Evolutionary conservation across 2,113 vertebrate genomes (phyloP).

Genomic region (Indicator indicator): DNA sequence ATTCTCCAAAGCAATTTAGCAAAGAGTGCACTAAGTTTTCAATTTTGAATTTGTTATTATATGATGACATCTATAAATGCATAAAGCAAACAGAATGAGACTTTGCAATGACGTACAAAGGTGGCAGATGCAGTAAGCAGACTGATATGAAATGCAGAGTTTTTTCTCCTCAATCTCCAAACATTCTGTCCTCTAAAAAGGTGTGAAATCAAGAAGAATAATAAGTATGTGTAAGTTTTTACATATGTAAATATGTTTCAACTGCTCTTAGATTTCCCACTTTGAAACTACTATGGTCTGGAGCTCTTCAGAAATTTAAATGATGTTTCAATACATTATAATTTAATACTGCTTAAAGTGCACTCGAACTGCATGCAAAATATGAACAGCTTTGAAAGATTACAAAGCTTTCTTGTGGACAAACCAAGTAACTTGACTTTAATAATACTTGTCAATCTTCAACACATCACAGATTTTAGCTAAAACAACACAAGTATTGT

Average conservation of each 20-base stretch:
- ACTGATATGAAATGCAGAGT: background rate
- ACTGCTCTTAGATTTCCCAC: background rate
- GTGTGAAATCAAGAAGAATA: background rate
- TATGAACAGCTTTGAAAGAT: background rate
- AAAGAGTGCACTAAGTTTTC: background rate
- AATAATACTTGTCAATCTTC: background rate
- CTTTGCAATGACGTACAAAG: background rate
- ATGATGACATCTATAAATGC: background rate
- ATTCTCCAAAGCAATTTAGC: background rate
- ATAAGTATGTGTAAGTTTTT: background rate
- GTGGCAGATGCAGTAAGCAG: background rate
- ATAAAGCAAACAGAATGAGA: background rate
- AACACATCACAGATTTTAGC: background rate
- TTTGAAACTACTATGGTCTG: background rate
- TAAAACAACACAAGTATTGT: background rate
- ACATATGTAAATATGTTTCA: background rate
- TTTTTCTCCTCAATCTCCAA: background rate
- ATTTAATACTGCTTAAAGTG: background rate
- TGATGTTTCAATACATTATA: background rate
- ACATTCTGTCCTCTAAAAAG: background rate
- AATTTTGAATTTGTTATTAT: background rate
- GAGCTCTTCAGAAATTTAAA: background rate
- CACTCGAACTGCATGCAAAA: background rate
- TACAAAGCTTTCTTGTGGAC: background rate
- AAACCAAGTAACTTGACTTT: background rate